phyloP scores from a whole-genome alignment of 64 coral and sea anemone genomes.

The Hydrozoanthus tunicans region DNA sequence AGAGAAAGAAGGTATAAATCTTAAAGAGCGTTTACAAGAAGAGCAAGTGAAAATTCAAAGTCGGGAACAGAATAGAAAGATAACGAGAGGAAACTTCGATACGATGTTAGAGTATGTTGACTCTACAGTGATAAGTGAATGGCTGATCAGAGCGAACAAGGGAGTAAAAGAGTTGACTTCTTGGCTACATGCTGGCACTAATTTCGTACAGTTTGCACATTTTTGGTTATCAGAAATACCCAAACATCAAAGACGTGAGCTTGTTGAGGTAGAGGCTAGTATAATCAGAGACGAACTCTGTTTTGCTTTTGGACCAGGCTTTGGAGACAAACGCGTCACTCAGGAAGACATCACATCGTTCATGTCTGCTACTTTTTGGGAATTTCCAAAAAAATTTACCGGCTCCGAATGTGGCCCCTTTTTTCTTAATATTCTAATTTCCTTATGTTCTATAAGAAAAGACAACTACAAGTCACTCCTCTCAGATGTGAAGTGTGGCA shows the following conservation, averaged over 20 bases:
- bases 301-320: constrained; percentile 84
- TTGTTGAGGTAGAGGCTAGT: constrained; percentile 71
- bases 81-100: constrained; percentile 71
- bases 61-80: constrained; percentile 15
- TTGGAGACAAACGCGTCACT: constrained; percentile 54
- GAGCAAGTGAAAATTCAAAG: background rate
- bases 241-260: constrained; percentile 60
- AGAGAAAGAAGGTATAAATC: constrained; percentile 7
- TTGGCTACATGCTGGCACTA: constrained; percentile 66
- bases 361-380: constrained; percentile 75
- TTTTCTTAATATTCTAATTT: constrained; percentile 77
- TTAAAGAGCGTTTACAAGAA: background rate
- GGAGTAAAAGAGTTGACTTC: constrained; percentile 64
- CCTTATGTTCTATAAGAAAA: constrained; percentile 79
- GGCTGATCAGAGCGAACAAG: constrained; percentile 71
- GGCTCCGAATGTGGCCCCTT: constrained; percentile 49
- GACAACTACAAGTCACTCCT: constrained; percentile 80
- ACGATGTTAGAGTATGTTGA: constrained; percentile 65
- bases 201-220: constrained; percentile 90
- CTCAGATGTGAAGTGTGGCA: constrained; percentile 78
- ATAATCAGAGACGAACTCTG: constrained; percentile 77
- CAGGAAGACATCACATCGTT: constrained; percentile 60
- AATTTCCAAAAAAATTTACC: constrained; percentile 79
- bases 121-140: constrained; percentile 74
- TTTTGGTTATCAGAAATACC: constrained; percentile 88